Percentiles rank a stretch among this genome's conserved stretches.
Conservation (phyloP, 2,888 invertebrate genomes). For the Agriopis marginaria region DNA sequence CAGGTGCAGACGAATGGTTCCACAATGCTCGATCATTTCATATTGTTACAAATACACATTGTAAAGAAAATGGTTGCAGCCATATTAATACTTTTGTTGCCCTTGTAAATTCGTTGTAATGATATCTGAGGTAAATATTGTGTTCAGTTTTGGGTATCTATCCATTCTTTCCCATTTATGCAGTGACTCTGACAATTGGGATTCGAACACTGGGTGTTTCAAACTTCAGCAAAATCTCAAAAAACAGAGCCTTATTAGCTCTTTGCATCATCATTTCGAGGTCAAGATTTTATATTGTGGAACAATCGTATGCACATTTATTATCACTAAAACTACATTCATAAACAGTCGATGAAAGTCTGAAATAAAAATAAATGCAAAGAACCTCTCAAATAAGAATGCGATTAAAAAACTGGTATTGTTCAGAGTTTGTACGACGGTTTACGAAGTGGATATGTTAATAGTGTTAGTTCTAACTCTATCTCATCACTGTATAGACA, state of each 20-base stretch:
- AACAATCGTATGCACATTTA: constrained; percentile 63
- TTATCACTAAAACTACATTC: constrained; percentile 69
- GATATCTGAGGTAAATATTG: constrained; percentile 6
- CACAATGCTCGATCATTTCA: constrained; percentile 49
- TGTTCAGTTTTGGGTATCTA: background rate
- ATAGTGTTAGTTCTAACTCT: constrained; percentile 82
- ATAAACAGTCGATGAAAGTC: constrained; percentile 73
- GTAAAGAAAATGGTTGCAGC: background rate
- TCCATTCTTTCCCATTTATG: constrained; percentile 3
- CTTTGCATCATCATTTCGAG: constrained; percentile 13
- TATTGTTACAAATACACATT: background rate
- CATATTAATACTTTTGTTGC: background rate
- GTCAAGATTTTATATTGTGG: constrained; percentile 51
- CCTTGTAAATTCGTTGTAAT: constrained; percentile 26
- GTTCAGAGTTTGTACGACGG: constrained; percentile 62
- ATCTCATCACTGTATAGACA: constrained; percentile 81
- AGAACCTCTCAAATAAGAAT: constrained; percentile 25
- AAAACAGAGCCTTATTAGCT: background rate
- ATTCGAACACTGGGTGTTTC: background rate
- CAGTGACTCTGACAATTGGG: background rate
- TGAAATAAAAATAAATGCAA: constrained; percentile 28
- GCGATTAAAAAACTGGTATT: constrained; percentile 16
- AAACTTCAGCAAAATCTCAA: background rate
- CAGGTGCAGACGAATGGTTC: constrained; percentile 62
- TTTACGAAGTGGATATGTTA: constrained; percentile 77